These are phyloP conservation scores for Colaptes auratus DNA, from an alignment of 2,113 vertebrate genomes.

Conservation along the genomic window DNA sequence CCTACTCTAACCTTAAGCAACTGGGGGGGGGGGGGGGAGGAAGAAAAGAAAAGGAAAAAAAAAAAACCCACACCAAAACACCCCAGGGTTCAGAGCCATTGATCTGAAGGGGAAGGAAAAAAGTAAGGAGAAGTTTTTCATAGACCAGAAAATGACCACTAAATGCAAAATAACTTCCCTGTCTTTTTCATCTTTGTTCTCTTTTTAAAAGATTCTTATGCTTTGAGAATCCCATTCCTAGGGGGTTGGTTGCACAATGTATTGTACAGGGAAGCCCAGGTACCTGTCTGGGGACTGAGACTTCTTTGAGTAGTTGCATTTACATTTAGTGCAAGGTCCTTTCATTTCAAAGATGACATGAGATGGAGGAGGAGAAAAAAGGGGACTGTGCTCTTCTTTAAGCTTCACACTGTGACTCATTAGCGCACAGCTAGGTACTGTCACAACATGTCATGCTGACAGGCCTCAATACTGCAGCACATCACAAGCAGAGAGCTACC, in stretches of 20 bases:
- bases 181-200: background rate
- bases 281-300: background rate
- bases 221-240: background rate
- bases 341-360: background rate
- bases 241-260: rapidly evolving
- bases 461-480: background rate
- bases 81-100: background rate
- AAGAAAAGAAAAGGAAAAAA: too few relatives aligned
- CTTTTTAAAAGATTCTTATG: background rate
- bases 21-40: background rate
- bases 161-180: background rate
- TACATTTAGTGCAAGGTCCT: rapidly evolving
- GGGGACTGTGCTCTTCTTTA: background rate
- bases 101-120: background rate
- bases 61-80: too few relatives aligned
- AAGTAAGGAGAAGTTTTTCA: background rate
- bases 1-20: background rate
- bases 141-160: background rate
- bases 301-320: background rate
- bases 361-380: background rate
- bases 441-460: background rate
- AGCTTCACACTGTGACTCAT: background rate
- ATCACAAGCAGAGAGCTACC: background rate
- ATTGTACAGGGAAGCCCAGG: background rate
- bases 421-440: background rate